Conservation (phyloP, 1,140 invertebrate genomes). For the Cydia amplana region DNA sequence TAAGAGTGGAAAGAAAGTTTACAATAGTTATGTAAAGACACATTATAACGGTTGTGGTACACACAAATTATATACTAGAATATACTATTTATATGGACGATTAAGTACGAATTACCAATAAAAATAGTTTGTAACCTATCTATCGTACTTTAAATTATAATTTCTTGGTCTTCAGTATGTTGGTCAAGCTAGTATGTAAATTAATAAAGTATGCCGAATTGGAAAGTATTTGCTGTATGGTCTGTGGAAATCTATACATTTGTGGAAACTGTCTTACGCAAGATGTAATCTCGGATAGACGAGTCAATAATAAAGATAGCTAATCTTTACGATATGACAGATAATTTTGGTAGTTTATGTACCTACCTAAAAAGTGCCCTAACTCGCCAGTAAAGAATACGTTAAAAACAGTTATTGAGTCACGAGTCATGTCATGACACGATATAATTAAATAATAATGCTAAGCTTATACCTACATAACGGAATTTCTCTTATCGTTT, state of each 20-base stretch:
- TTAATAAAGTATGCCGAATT: neutral
- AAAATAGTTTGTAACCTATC: neutral
- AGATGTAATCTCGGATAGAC: neutral
- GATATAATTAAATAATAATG: neutral
- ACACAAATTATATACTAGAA: neutral
- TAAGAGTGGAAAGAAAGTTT: neutral
- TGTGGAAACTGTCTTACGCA: constrained; percentile 7
- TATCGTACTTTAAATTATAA: too few species aligned
- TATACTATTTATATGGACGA: neutral
- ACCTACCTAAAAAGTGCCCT: neutral
- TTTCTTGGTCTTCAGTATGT: neutral
- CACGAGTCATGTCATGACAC: neutral
- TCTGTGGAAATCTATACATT: neutral
- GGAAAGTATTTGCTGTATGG: neutral
- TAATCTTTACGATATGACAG: neutral
- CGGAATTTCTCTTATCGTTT: constrained; percentile 7
- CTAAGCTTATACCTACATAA: neutral
- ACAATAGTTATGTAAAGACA: constrained; percentile 1
- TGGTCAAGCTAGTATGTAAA: neutral
- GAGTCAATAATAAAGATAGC: neutral
- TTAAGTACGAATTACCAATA: neutral
- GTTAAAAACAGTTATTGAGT: neutral
- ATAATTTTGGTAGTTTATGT: neutral
- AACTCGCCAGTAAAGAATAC: constrained; percentile 2
- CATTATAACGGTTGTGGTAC: neutral